Percentiles rank a stretch among this genome's conserved stretches.
phyloP scores from a whole-genome alignment of 2,113 vertebrate genomes.

The Ranitomeya variabilis region DNA sequence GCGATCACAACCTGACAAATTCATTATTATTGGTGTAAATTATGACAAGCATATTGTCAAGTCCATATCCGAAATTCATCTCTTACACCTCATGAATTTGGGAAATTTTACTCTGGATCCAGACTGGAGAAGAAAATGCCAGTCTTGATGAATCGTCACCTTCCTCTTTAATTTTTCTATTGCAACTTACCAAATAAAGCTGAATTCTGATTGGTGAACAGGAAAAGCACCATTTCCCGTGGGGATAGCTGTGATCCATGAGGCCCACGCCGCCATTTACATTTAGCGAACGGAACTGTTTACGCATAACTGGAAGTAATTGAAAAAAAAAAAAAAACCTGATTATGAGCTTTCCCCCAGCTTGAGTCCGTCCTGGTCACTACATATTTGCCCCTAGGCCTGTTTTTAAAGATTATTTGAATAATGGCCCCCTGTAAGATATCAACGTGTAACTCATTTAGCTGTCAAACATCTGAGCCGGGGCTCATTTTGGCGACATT shows the following conservation, averaged over 20 bases:
- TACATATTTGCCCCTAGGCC: constrained; percentile 16
- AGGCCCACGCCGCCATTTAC: constrained; percentile 13
- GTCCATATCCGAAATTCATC: too few species aligned
- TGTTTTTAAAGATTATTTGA: constrained; percentile 59
- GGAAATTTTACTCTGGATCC: too few species aligned
- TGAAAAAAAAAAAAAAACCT: constrained; percentile 51
- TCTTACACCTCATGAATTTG: too few species aligned
- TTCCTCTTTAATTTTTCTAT: too few species aligned
- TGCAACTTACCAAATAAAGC: background rate
- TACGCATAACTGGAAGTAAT: constrained; percentile 59
- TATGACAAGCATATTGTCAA: too few species aligned
- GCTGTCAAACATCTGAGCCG: constrained; percentile 64
- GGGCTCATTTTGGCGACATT: constrained; percentile 61
- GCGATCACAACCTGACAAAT: too few species aligned
- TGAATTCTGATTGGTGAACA: background rate
- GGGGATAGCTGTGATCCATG: background rate
- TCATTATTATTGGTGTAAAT: too few species aligned
- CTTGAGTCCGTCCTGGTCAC: constrained; percentile 39
- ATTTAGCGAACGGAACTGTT: constrained; percentile 58
- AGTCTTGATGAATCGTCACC: too few species aligned
- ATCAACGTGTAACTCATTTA: constrained; percentile 59
- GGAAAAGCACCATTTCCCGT: background rate
- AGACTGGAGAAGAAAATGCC: too few species aligned
- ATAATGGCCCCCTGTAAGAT: constrained; percentile 59
- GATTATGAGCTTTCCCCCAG: constrained; percentile 6